A percentile compares a stretch with the other conserved stretches of the same genome.
phyloP scores from a whole-genome alignment of 2,888 invertebrate species.

The Tenthredo amoena region DNA sequence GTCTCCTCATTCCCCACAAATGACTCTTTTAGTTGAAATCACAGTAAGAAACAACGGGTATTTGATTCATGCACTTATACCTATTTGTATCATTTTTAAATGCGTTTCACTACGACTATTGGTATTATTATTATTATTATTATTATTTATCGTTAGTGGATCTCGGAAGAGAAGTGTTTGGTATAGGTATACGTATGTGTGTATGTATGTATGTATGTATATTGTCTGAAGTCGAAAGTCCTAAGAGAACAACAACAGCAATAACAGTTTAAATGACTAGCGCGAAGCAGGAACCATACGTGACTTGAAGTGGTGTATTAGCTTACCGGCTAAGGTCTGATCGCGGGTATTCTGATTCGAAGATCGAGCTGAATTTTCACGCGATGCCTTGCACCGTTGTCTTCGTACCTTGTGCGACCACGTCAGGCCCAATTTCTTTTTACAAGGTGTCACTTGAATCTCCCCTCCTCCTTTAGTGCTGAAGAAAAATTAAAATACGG shows the following conservation, averaged over 20 bases:
- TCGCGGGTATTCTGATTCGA: slow-evolving; percentile 57
- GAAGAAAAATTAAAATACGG: background rate
- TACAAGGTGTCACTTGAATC: slow-evolving; percentile 53
- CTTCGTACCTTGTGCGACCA: slow-evolving; percentile 84
- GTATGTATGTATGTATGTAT: background rate
- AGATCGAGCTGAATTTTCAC: slow-evolving; percentile 66
- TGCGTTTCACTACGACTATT: no score
- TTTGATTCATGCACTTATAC: no score
- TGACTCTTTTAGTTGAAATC: no score
- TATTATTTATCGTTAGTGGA: background rate
- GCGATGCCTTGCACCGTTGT: slow-evolving; percentile 82
- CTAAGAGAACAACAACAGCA: background rate
- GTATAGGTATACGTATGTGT: background rate
- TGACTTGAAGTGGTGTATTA: background rate
- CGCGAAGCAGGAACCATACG: background rate
- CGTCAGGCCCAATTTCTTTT: slow-evolving; percentile 67
- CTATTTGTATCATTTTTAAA: no score
- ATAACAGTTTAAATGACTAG: slow-evolving; percentile 5
- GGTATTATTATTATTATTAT: background rate
- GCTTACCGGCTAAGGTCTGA: slow-evolving; percentile 59
- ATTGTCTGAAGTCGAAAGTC: background rate
- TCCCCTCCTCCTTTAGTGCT: slow-evolving; percentile 54
- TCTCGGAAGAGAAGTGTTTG: background rate
- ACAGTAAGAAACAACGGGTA: no score
- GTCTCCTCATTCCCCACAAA: no score